A percentile compares a stretch with the other conserved stretches of the same genome.
Evolutionary conservation across 2,797 vertebrate genomes (phyloP).

Genomic region (Crenichthys baileyi): DNA sequence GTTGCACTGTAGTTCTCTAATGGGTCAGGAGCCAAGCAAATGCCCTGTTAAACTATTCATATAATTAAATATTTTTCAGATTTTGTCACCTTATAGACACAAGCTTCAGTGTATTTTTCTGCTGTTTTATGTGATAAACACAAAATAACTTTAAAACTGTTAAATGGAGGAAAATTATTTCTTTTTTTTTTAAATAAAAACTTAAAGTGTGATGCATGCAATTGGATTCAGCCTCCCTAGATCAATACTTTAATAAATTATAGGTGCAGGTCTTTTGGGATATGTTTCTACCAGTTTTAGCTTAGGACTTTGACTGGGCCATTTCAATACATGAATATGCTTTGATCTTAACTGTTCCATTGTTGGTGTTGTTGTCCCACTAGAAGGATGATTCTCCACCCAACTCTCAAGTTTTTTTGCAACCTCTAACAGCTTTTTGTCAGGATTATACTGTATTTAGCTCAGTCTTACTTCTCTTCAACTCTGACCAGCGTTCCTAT

Average conservation of each 20-base stretch:
- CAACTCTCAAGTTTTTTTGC: not conserved
- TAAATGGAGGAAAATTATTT: too few species aligned
- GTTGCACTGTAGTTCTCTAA: conserved; percentile 47
- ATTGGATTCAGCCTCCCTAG: not conserved
- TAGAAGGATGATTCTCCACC: too few species aligned
- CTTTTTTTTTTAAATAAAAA: too few species aligned
- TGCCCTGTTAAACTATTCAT: not conserved
- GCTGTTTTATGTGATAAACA: not conserved
- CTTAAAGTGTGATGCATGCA: not conserved
- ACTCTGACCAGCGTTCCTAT: not conserved
- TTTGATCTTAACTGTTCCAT: not conserved
- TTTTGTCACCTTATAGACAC: not conserved
- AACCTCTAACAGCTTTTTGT: not conserved
- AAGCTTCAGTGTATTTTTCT: not conserved
- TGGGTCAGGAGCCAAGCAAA: conserved; percentile 16
- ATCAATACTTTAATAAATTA: not conserved
- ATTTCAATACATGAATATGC: not conserved
- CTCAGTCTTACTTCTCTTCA: not conserved
- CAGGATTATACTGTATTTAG: too few species aligned
- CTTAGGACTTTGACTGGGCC: not conserved
- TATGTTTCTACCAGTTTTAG: not conserved
- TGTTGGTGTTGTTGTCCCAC: not conserved
- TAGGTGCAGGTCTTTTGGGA: not conserved
- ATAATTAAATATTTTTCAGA: not conserved
- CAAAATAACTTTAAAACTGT: not conserved